These are phyloP conservation scores for Cephus runcator DNA, from an alignment of 2,888 invertebrate species.

Conservation along the genomic window DNA sequence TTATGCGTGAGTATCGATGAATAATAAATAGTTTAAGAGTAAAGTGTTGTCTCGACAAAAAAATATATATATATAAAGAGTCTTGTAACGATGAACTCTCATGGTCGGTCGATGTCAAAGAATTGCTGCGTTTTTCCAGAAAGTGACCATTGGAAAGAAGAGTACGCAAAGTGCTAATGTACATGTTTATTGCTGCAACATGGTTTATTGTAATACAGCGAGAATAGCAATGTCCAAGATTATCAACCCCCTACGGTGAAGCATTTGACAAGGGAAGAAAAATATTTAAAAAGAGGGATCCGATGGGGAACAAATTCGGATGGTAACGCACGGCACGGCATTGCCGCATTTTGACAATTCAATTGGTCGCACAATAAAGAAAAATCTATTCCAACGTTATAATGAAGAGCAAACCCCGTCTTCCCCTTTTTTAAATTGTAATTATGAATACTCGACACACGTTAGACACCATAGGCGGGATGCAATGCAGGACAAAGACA, in stretches of 20 bases:
- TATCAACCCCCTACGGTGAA: conserved; percentile 41
- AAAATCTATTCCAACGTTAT: neutral
- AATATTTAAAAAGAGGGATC: neutral
- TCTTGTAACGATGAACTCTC: neutral
- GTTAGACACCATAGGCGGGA: conserved; percentile 36
- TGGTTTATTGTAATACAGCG: conserved; percentile 41
- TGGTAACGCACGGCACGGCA: neutral
- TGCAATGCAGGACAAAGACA: conserved; percentile 35
- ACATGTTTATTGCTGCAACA: conserved; percentile 64
- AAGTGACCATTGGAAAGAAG: conserved; percentile 47
- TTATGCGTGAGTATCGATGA: neutral
- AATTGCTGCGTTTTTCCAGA: conserved; percentile 56
- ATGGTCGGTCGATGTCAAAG: conserved; percentile 24
- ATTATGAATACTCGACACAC: neutral
- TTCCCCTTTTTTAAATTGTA: neutral
- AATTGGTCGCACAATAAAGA: neutral
- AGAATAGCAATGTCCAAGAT: conserved; percentile 48
- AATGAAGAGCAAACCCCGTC: neutral
- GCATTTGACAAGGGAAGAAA: neutral
- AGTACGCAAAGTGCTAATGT: conserved; percentile 58
- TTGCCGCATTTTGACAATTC: neutral
- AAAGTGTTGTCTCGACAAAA: neutral
- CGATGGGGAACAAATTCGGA: neutral
- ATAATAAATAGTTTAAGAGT: neutral
- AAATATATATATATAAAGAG: neutral